Base-by-base conservation (phyloP, 2,797 vertebrate species). In the Parotocinclus haroldoi region DNA sequence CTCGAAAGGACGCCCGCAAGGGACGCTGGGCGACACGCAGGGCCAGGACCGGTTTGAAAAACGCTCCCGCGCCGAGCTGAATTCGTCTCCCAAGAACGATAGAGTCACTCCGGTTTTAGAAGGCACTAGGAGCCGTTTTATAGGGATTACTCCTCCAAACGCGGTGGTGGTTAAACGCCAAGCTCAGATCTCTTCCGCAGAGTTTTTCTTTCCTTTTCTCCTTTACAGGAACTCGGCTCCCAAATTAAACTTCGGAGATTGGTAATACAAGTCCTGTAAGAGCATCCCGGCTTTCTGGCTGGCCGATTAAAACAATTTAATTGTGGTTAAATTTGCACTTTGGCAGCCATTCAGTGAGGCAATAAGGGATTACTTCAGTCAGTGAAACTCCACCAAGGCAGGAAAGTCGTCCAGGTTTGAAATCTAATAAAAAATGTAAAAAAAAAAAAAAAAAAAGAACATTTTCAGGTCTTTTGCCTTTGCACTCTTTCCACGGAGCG, bases 231-330 rank as follows among this genome's bases (percentile, higher is more conserved):
- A 50, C 48, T 8, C 66, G 7, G 36, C 65, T 63, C 53, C 36
- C 50, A 59, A 62, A 62, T 74, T 69, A 50, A 48, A 63, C 50
- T 73, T 80, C 76, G 68, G 59, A 66, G 73, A 52, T 69, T 75
- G 79, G 81, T 78, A 79, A 81, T 83, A 76, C 80, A 73, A 69
- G 73, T 53, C 3, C 10, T 55, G 45, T 77, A 79, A 81, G 44
- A 44, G n/a, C 14, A 3, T 11, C 14, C 13, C 12, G 16, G 11
- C 27, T 27, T 27, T 27, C 5, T 27, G 27, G 27, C 27, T 42
- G 1, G 7, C 3, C 10, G 40, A 42, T 42, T 42, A 42, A 42
- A 9, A 11, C 40, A 9, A 11, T 11, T 42, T 42, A 42, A 42
- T 9, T 42, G 40, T 42, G 40, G 40, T 9, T 7, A 42, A 9